These are phyloP conservation scores for Chaenodraco wilsoni DNA, from an alignment of 2,797 vertebrate genomes.

Conservation along the genomic window DNA sequence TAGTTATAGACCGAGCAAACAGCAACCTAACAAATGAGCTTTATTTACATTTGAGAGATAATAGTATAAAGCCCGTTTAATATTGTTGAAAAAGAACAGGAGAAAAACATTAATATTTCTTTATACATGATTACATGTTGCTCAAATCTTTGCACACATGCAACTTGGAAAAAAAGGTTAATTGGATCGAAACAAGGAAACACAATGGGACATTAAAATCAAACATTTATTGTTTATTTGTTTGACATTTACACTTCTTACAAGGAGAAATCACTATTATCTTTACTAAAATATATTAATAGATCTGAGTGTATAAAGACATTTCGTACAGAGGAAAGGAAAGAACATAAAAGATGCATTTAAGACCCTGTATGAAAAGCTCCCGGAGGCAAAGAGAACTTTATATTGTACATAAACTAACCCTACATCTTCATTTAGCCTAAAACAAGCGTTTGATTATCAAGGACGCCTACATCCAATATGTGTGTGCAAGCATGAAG, in stretches of 20 bases:
- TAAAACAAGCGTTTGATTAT: slow-evolving; percentile 50
- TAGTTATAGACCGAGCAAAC: not conserved
- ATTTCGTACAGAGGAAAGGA: slow-evolving; percentile 72
- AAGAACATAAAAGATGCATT: slow-evolving; percentile 70
- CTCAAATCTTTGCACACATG: not conserved
- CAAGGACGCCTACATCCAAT: slow-evolving; percentile 48
- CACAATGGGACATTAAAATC: slow-evolving; percentile 45
- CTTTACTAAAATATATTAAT: slow-evolving; percentile 87
- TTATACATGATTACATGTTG: too few relatives aligned
- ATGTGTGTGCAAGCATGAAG: slow-evolving; percentile 43
- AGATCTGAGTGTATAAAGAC: slow-evolving; percentile 82
- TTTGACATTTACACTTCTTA: slow-evolving; percentile 80
- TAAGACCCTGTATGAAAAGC: slow-evolving; percentile 74
- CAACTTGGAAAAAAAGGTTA: not conserved
- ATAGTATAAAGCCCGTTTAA: not conserved
- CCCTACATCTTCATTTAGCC: slow-evolving; percentile 53
- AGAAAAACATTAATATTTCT: not conserved
- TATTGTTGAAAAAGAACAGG: not conserved
- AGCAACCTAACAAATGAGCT: not conserved
- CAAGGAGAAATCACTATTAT: slow-evolving; percentile 76
- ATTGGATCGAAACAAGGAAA: not conserved
- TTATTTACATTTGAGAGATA: not conserved
- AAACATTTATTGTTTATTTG: slow-evolving; percentile 83
- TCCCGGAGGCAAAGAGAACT: slow-evolving; percentile 60
- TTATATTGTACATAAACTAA: slow-evolving; percentile 42